These are phyloP conservation scores for Taxidea taxus DNA, from an alignment of 2,113 vertebrate genomes.

Conservation along the genomic window DNA sequence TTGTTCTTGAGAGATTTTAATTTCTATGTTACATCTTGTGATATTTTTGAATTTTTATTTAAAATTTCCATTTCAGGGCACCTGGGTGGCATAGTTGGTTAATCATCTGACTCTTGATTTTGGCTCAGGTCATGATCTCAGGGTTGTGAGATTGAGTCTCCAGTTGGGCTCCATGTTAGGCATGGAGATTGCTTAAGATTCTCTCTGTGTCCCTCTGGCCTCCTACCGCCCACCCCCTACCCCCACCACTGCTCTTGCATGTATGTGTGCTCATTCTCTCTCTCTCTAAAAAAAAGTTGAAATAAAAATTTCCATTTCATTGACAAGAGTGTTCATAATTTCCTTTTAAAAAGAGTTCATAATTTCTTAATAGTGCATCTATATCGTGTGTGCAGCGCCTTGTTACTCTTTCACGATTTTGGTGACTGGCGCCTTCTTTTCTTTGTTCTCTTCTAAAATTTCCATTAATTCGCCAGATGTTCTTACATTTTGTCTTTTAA, in stretches of 20 bases:
- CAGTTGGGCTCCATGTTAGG: not conserved
- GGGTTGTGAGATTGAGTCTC: not conserved
- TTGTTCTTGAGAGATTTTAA: conserved; percentile 1
- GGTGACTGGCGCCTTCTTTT: not conserved
- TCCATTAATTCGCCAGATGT: not conserved
- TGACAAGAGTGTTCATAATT: not conserved
- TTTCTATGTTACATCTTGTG: not conserved
- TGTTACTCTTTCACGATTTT: not conserved
- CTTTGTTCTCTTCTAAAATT: not conserved
- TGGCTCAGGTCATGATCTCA: not conserved
- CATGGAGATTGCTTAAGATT: not conserved
- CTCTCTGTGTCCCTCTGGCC: not conserved
- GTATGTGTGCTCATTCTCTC: not conserved
- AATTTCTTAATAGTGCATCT: not conserved
- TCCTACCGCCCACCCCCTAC: not conserved
- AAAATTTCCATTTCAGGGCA: not conserved
- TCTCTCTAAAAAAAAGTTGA: not conserved
- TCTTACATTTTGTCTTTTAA: not conserved
- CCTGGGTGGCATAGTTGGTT: not conserved
- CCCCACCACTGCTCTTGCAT: not conserved
- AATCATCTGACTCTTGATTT: not conserved
- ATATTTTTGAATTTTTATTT: not conserved
- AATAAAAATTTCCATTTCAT: conserved; percentile 1
- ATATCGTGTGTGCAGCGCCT: not conserved
- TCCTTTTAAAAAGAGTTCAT: not conserved